Percentiles rank a stretch among this genome's conserved stretches.
phyloP scores from a whole-genome alignment of 2,797 vertebrate genomes.

The Chiloscyllium punctatum region DNA sequence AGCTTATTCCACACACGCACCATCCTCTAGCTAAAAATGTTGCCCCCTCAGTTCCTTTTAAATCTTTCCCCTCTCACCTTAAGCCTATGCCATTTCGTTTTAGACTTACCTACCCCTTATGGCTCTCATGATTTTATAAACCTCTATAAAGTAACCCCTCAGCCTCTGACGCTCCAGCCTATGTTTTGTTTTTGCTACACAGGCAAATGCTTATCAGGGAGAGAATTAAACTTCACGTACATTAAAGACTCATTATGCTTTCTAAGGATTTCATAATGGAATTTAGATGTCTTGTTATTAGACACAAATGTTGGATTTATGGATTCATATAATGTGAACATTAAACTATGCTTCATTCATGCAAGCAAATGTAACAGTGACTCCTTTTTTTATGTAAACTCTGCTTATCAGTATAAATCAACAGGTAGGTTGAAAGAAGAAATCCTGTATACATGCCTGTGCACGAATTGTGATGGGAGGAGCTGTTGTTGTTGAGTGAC shows the following conservation, averaged over 20 bases:
- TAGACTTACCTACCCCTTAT: too few relatives aligned
- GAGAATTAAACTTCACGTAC: not conserved
- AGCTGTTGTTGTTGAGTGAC: not conserved
- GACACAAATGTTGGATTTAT: not conserved
- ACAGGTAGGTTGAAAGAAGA: not conserved
- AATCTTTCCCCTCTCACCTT: too few relatives aligned
- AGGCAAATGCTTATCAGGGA: not conserved
- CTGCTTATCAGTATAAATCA: not conserved
- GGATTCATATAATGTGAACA: not conserved
- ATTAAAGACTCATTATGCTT: not conserved
- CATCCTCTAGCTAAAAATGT: too few relatives aligned
- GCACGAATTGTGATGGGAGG: not conserved
- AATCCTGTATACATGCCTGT: not conserved
- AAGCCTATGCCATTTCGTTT: too few relatives aligned
- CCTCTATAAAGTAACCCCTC: too few relatives aligned
- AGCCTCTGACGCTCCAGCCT: too few relatives aligned
- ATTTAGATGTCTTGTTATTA: not conserved
- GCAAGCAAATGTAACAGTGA: not conserved
- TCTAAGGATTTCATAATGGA: not conserved
- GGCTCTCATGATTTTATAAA: too few relatives aligned
- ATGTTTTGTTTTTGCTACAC: not conserved
- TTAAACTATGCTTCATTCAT: not conserved
- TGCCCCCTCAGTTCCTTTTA: too few relatives aligned
- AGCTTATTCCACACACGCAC: too few relatives aligned
- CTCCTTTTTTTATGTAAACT: not conserved